Evolutionary conservation across 2,797 vertebrate species (phyloP).

Genomic region (Rhadinocentrus ornatus): DNA sequence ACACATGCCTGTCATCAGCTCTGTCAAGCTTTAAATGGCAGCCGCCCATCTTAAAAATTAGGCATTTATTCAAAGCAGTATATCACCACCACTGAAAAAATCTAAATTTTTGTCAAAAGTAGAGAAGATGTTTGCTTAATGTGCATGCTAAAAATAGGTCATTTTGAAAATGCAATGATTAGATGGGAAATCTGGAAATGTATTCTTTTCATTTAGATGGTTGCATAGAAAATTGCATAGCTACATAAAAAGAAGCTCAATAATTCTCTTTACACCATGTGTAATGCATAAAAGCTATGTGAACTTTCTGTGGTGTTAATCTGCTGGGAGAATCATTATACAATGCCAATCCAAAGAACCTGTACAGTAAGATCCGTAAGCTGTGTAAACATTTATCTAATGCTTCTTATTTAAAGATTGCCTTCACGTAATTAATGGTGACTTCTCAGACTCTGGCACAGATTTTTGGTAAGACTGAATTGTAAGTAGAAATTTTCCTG

Average conservation of each 20-base stretch:
- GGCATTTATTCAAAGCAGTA: conserved; percentile 10
- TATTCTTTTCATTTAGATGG: background rate
- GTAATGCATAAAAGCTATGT: background rate
- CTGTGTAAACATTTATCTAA: background rate
- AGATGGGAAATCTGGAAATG: background rate
- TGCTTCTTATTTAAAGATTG: conserved; percentile 9
- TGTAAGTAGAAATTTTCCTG: conserved; percentile 15
- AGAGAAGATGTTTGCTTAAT: background rate
- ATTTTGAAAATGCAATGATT: background rate
- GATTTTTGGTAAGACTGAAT: conserved; percentile 10
- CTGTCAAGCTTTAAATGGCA: conserved; percentile 59
- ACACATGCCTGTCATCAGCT: conserved; percentile 11
- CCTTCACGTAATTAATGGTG: background rate
- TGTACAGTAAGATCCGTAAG: background rate
- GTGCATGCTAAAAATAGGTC: background rate
- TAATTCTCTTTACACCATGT: background rate
- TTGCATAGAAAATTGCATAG: background rate
- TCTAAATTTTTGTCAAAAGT: background rate
- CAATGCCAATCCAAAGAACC: background rate
- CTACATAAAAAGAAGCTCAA: background rate
- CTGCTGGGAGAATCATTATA: background rate
- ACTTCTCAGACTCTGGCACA: background rate
- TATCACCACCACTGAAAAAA: background rate
- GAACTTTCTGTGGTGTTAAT: background rate
- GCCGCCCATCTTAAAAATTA: conserved; percentile 25